Percentiles rank a stretch among this genome's conserved stretches.
These are phyloP conservation scores for Leptodactylus fuscus DNA, from an alignment of 2,113 vertebrate genomes.

Conservation along the genomic window DNA sequence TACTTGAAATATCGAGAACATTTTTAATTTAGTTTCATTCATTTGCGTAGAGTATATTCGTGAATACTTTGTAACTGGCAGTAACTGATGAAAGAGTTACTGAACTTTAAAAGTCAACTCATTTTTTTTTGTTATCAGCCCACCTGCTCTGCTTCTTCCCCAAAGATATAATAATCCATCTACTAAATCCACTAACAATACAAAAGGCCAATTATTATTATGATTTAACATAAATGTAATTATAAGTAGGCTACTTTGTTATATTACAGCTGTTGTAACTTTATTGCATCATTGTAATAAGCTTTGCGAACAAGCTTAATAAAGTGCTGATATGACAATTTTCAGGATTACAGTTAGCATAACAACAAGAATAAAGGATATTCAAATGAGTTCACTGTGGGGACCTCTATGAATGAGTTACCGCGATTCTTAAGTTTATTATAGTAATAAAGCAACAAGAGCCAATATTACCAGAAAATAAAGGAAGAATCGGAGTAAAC, in stretches of 20 bases:
- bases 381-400: constrained; percentile 75
- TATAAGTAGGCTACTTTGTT: constrained; percentile 75
- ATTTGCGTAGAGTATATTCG: neutral
- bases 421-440: constrained; percentile 78
- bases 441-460: constrained; percentile 77
- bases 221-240: constrained; percentile 78
- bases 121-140: constrained; percentile 64
- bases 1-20: too few species aligned
- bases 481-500: constrained; percentile 61
- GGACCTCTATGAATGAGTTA: constrained; percentile 73
- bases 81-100: neutral
- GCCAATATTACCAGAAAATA: constrained; percentile 67
- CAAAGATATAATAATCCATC: constrained; percentile 68
- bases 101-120: neutral
- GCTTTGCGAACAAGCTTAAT: constrained; percentile 74
- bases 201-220: constrained; percentile 77
- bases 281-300: constrained; percentile 72
- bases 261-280: constrained; percentile 75
- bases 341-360: constrained; percentile 73
- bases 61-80: neutral
- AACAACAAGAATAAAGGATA: constrained; percentile 75
- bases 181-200: constrained; percentile 71
- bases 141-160: constrained; percentile 72
- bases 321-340: constrained; percentile 77
- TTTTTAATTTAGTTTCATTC: neutral